A percentile compares a stretch with the other conserved stretches of the same genome.
These are phyloP conservation scores for Zosterops borbonicus DNA, from an alignment of 2,113 vertebrate genomes.

Conservation along the genomic window DNA sequence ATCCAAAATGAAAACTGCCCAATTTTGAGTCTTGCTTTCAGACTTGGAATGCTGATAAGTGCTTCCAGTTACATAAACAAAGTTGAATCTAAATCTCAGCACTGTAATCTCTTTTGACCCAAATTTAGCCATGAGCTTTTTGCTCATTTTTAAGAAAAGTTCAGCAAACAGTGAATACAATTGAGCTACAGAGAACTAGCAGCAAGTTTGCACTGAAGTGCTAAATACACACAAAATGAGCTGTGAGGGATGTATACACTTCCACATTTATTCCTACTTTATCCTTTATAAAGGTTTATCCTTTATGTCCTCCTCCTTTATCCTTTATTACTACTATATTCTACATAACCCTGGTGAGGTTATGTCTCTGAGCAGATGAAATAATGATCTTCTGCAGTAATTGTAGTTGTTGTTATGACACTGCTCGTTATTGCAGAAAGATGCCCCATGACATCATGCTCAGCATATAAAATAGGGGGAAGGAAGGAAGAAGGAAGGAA, in stretches of 20 bases:
- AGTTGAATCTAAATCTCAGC: background rate
- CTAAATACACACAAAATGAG: background rate
- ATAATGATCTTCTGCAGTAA: background rate
- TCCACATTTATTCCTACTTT: background rate
- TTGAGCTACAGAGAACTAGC: background rate
- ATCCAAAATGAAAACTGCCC: background rate
- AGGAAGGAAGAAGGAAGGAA: background rate
- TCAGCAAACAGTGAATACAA: background rate
- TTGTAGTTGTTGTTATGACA: background rate
- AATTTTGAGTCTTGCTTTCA: background rate
- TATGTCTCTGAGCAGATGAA: background rate
- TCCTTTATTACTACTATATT: too few relatives aligned
- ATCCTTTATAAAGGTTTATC: too few relatives aligned
- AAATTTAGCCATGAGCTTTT: background rate
- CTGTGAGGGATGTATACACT: fast-evolving
- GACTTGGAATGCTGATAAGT: background rate
- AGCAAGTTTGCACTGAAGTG: background rate
- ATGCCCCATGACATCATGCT: background rate
- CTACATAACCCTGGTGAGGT: background rate
- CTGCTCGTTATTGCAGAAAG: background rate
- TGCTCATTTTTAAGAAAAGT: background rate
- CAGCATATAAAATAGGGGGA: background rate
- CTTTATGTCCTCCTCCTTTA: background rate
- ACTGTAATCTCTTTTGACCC: background rate
- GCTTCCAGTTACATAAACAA: background rate